Conservation (phyloP, 2,113 vertebrate genomes). For the Micromys minutus region DNA sequence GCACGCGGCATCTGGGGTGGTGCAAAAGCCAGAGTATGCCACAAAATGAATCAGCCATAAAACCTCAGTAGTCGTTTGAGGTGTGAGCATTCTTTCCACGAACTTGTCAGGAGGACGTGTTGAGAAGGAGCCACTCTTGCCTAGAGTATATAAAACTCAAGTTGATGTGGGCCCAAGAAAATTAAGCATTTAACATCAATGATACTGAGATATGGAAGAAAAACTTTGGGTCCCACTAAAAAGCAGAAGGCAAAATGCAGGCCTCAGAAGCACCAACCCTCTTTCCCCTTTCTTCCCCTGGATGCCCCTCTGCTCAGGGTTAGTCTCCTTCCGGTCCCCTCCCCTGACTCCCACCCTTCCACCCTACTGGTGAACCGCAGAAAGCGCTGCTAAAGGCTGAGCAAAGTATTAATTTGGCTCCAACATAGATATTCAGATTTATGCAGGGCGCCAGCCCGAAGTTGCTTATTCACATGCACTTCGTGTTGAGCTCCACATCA, state of each 20-base stretch:
- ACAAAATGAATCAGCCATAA: constrained; percentile 75
- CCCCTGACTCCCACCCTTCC: neutral
- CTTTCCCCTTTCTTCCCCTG: neutral
- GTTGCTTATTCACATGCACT: neutral
- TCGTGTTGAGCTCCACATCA: neutral
- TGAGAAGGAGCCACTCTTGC: constrained; percentile 57
- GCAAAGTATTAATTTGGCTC: neutral
- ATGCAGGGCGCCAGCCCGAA: neutral
- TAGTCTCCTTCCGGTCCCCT: neutral
- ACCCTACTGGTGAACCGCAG: neutral
- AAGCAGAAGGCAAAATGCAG: constrained; percentile 61
- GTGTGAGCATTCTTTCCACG: constrained; percentile 57
- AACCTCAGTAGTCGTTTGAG: constrained; percentile 61
- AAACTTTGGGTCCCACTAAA: constrained; percentile 32
- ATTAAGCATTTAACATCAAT: constrained; percentile 72
- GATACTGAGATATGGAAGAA: neutral
- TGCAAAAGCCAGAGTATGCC: constrained; percentile 70
- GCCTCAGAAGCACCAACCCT: neutral
- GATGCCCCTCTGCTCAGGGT: neutral
- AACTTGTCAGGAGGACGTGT: constrained; percentile 44
- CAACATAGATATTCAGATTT: constrained; percentile 13
- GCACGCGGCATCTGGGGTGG: constrained; percentile 44
- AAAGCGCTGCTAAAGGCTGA: neutral
- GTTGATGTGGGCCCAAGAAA: constrained; percentile 61
- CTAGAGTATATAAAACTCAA: constrained; percentile 66